Evolutionary conservation across 2,888 invertebrate genomes (phyloP).

Genomic region (Caenorhabditis sinica): DNA sequence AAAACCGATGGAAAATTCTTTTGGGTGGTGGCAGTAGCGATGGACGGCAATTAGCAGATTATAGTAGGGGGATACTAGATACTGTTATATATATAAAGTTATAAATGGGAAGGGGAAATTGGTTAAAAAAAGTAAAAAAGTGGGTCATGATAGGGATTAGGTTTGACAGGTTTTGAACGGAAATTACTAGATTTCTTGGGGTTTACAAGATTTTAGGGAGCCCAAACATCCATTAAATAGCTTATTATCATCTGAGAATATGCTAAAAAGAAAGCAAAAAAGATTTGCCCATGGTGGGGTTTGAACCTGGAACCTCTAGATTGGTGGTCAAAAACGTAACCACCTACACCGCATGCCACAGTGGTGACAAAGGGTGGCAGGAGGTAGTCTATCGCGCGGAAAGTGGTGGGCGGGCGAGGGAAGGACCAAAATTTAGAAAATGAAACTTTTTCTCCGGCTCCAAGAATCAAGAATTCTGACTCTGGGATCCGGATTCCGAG

Average conservation of each 20-base stretch:
- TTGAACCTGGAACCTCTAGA: not conserved
- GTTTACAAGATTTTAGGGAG: too few species aligned
- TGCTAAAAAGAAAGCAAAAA: not conserved
- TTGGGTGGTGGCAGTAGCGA: too few species aligned
- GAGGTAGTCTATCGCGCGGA: not conserved
- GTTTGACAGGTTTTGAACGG: not conserved
- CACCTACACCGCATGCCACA: not conserved
- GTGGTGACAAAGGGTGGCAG: not conserved
- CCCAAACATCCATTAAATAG: too few species aligned
- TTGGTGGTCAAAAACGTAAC: not conserved
- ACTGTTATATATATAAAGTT: not conserved
- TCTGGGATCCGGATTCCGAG: too few species aligned
- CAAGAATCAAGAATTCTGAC: too few species aligned
- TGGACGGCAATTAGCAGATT: constrained; percentile 47
- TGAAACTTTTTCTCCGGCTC: not conserved
- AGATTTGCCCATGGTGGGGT: not conserved
- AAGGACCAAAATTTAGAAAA: not conserved
- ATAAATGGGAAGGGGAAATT: not conserved
- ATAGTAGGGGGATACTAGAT: constrained; percentile 3
- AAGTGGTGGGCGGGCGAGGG: not conserved
- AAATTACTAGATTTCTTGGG: too few species aligned
- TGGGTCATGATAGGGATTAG: not conserved
- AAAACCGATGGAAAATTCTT: too few species aligned
- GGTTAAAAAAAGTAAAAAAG: not conserved
- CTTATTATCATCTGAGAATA: not conserved